Conservation (phyloP, 2,113 vertebrate genomes). For the Sula dactylatra region DNA sequence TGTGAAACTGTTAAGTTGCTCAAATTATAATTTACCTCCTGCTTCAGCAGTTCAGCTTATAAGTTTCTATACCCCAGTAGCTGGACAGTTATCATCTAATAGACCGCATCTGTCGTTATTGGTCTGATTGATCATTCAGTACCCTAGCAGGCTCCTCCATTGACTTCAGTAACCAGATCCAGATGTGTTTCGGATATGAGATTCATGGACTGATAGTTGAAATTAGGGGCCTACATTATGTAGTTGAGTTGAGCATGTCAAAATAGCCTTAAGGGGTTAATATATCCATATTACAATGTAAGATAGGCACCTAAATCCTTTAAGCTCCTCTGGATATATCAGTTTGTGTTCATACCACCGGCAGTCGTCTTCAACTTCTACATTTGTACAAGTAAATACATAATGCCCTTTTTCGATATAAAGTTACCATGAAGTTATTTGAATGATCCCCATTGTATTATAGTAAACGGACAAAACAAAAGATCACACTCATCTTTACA, state of each 20-base stretch:
- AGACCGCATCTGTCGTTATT: not conserved
- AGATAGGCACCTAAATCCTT: not conserved
- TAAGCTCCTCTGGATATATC: not conserved
- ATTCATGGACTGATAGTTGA: not conserved
- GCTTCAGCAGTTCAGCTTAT: not conserved
- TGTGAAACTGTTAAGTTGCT: not conserved
- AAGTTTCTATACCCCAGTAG: not conserved
- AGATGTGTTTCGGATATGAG: not conserved
- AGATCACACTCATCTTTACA: conserved; percentile 1
- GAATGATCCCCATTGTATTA: not conserved
- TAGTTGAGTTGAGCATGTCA: not conserved
- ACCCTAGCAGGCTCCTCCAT: not conserved
- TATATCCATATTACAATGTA: not conserved
- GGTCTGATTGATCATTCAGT: not conserved
- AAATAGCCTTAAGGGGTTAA: not conserved
- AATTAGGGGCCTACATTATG: not conserved
- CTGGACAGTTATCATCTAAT: not conserved
- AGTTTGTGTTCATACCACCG: not conserved
- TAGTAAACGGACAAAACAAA: not conserved
- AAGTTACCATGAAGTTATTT: not conserved
- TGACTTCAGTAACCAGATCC: not conserved
- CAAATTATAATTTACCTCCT: not conserved
- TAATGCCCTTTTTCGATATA: not conserved
- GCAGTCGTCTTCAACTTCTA: not conserved
- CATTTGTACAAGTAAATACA: not conserved